Base-by-base conservation (phyloP, 2,888 invertebrate species). In the Dorcus hopei region DNA sequence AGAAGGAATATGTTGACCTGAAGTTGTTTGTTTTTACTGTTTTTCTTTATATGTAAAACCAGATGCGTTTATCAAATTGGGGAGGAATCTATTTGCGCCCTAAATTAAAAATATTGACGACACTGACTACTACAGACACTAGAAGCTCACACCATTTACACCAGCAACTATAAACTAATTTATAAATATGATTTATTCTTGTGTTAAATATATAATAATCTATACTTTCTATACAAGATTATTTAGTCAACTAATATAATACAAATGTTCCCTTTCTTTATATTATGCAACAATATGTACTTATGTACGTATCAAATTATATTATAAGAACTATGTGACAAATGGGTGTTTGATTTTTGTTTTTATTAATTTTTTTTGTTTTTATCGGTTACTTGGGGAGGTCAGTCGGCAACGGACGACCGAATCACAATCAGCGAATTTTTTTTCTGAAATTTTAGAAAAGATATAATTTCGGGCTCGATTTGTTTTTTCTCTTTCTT, bases 71-170 rank as follows among this genome's bases (percentile, higher is more conserved):
- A 33, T 33, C 26, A 33, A 6, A 33, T 33, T 33, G 26, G 26
- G 26, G 47, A 51, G 45, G 45, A 40, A 38, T 50, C 50, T 39
- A 50, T 38, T 50, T 39, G 38, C 38, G 45, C 51, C 51, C 45
- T 51, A 57, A 57, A 57, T 57, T 48, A 67, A 72, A 72, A 70
- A 73, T 71, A 67, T 68, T 71, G 63, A 70, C 66, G 57, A 60
- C 60, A 60, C 53, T 54, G 60, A 60, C 57, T 49, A 48, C 56
- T 54, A 50, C 51, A 38, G 39, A 61, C 58, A 75, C 76, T 77
- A 72, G 72, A 74, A 77, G 78, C 78, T 77, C 77, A 79, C 69
- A 77, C 76, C 77, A 74, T 78, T 75, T 77, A 78, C 73, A 78
- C 77, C 75, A 73, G 76, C 74, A 74, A 59, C 42, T 61, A 54